Evolutionary conservation across 53 echinoderm and acorn worm species (phyloP).

Genomic region (Echinometra lucunter): DNA sequence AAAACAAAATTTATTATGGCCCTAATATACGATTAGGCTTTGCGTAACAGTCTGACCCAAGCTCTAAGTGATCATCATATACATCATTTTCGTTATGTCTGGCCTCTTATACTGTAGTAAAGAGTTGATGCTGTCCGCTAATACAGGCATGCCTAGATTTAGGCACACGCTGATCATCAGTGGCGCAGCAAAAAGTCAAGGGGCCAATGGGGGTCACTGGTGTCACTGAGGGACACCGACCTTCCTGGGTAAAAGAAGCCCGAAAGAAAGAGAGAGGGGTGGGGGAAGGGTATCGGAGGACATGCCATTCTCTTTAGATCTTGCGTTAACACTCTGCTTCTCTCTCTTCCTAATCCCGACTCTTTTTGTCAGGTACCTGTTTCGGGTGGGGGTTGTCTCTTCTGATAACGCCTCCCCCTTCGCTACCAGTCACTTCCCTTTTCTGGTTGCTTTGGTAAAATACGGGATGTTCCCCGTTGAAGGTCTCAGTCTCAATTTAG

Average conservation of each 20-base stretch:
- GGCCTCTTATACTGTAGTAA: background rate
- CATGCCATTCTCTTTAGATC: background rate
- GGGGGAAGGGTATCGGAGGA: background rate
- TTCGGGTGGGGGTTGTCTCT: background rate
- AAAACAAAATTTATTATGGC: no score
- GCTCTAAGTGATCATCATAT: constrained; percentile 29
- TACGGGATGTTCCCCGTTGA: background rate
- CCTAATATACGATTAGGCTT: no score
- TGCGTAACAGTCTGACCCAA: no score
- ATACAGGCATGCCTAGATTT: background rate
- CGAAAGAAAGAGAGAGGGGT: background rate
- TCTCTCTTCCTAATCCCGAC: no score
- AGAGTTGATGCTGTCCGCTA: background rate
- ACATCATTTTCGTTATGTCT: background rate
- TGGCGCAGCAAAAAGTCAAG: background rate
- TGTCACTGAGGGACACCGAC: background rate
- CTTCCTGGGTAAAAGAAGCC: background rate
- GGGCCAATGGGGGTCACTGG: background rate
- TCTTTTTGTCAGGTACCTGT: background rate
- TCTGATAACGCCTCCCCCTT: background rate
- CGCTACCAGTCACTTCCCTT: background rate
- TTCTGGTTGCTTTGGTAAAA: background rate
- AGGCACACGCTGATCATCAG: background rate
- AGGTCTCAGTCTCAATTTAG: background rate
- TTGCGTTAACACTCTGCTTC: background rate